Conservation (phyloP, 1,140 invertebrate genomes). For the Anoplolepis gracilipes region DNA sequence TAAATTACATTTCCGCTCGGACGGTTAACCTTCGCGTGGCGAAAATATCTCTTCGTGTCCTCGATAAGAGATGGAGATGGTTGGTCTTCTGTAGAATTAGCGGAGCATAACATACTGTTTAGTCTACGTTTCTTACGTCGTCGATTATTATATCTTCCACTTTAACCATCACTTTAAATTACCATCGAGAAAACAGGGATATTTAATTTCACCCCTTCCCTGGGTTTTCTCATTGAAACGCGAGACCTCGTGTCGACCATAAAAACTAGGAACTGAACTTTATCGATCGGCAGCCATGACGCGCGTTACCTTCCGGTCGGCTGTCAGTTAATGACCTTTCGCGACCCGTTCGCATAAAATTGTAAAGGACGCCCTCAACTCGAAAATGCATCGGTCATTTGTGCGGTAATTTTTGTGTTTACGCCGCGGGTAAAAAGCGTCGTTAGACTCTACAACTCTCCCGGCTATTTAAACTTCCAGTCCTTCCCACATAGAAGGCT, state of each 20-base stretch:
- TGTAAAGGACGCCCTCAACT: constrained; percentile 9
- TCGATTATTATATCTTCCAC: background rate
- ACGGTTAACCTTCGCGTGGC: background rate
- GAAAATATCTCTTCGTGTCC: background rate
- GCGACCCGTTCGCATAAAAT: constrained; percentile 24
- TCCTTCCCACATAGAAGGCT: background rate
- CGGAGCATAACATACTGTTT: background rate
- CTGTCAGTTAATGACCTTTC: constrained; percentile 21
- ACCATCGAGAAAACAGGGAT: background rate
- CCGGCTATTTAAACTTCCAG: background rate
- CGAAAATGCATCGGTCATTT: background rate
- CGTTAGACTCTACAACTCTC: constrained; percentile 19
- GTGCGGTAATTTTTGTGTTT: constrained; percentile 34
- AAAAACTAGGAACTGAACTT: background rate
- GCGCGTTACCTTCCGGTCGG: constrained; percentile 19
- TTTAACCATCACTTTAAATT: too few species aligned
- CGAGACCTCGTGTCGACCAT: background rate
- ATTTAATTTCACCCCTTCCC: constrained; percentile 13
- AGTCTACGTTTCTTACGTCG: background rate
- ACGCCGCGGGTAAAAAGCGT: constrained; percentile 23
- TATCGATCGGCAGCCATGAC: constrained; percentile 32
- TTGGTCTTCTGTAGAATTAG: background rate
- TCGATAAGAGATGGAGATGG: constrained; percentile 9
- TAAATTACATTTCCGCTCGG: constrained; percentile 28
- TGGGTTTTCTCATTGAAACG: background rate